Evolutionary conservation across 2,113 vertebrate genomes (phyloP).

Genomic region (Lynx canadensis): DNA sequence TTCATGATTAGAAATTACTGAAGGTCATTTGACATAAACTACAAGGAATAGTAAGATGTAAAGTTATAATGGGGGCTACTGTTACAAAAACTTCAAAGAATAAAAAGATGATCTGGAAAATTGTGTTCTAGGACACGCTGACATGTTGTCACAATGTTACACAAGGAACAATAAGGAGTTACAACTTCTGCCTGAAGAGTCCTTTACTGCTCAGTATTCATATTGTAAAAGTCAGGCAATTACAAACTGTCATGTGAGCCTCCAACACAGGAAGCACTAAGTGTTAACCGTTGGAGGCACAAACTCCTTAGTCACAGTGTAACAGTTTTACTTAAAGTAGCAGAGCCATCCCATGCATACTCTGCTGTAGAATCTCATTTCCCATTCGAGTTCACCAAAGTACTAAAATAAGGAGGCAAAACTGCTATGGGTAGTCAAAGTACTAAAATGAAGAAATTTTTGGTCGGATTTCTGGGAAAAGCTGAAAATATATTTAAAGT

Average conservation of each 20-base stretch:
- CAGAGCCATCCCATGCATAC: not conserved
- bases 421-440: not conserved
- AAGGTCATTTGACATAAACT: not conserved
- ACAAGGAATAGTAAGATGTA: not conserved
- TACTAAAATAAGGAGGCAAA: slow-evolving; percentile 17
- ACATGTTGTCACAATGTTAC: not conserved
- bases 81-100: slow-evolving; percentile 5
- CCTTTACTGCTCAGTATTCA: not conserved
- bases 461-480: not conserved
- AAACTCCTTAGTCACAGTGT: not conserved
- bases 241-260: not conserved
- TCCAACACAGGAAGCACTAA: not conserved
- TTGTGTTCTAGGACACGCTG: not conserved
- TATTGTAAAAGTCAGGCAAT: not conserved
- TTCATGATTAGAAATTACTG: slow-evolving; percentile 35
- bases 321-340: not conserved
- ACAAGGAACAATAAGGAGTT: not conserved
- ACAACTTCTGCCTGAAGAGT: not conserved
- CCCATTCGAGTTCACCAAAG: not conserved
- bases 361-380: not conserved
- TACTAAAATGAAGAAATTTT: not conserved
- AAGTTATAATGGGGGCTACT: not conserved
- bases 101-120: not conserved
- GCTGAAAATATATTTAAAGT: not conserved
- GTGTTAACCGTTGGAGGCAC: not conserved